Percentiles rank a stretch among this genome's conserved stretches.
Conservation (phyloP, 1,140 invertebrate genomes). For the Dendrolimus kikuchii region DNA sequence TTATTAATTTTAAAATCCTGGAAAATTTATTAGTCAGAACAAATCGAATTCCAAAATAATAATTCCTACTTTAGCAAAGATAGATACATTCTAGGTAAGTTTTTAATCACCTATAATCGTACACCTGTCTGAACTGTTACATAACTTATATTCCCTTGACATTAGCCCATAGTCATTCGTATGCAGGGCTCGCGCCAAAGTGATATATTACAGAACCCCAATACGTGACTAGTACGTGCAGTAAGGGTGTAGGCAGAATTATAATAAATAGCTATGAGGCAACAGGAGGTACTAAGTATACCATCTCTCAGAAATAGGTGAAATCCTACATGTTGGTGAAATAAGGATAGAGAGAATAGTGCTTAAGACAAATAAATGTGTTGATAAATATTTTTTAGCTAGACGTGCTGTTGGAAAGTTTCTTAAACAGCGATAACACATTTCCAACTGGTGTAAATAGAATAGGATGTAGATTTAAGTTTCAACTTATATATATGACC, state of each 20-base stretch:
- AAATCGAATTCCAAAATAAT: constrained; percentile 2
- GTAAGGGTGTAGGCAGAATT: background rate
- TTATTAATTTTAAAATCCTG: no score
- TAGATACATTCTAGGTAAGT: background rate
- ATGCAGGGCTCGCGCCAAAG: constrained; percentile 11
- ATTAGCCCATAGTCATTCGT: constrained; percentile 7
- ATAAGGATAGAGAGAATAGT: constrained; percentile 1
- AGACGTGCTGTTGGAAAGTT: no score
- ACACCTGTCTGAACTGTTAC: constrained; percentile 2
- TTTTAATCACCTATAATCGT: constrained; percentile 4
- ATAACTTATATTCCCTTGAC: no score
- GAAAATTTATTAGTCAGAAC: background rate
- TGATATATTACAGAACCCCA: constrained; percentile 10
- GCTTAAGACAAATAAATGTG: no score
- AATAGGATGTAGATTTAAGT: no score
- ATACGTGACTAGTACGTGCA: constrained; percentile 9
- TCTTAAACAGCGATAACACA: no score
- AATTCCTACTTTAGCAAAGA: background rate
- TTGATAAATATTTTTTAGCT: no score
- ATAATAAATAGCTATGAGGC: constrained; percentile 8
- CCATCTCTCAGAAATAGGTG: background rate
- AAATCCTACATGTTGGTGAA: background rate
- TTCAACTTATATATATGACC: no score
- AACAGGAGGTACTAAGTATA: background rate
- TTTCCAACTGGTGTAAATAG: no score